Percentiles rank a stretch among this genome's conserved stretches.
Evolutionary conservation across 1,140 invertebrate species (phyloP).

Genomic region (Dryas iulia): DNA sequence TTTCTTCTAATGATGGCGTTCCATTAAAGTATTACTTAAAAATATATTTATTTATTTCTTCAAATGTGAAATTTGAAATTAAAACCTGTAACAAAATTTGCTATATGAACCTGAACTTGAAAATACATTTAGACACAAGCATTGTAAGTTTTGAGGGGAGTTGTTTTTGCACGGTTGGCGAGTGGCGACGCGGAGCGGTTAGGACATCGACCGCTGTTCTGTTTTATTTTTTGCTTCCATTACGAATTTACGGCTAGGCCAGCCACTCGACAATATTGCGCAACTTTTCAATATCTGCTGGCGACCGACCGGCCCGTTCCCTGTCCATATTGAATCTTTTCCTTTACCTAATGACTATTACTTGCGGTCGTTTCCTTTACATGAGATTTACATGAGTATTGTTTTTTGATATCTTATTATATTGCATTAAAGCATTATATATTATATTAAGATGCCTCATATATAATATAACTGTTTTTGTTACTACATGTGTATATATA

Average conservation of each 20-base stretch:
- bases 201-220: slow-evolving; percentile 50
- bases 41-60: too few relatives aligned
- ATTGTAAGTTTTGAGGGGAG: slow-evolving; percentile 35
- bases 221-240: slow-evolving; percentile 77
- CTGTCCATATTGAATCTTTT: slow-evolving; percentile 69
- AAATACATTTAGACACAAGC: slow-evolving; percentile 36
- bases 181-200: slow-evolving; percentile 47
- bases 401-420: neutral
- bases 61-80: too few relatives aligned
- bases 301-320: slow-evolving; percentile 45
- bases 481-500: too few relatives aligned
- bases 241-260: slow-evolving; percentile 73
- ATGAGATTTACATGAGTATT: neutral
- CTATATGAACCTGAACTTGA: slow-evolving; percentile 36
- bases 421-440: too few relatives aligned
- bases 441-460: too few relatives aligned
- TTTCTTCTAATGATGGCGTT: neutral
- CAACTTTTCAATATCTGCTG: slow-evolving; percentile 76
- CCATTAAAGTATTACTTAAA: too few relatives aligned
- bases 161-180: slow-evolving; percentile 58
- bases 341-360: slow-evolving; percentile 55
- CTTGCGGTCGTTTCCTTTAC: slow-evolving; percentile 13
- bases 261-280: slow-evolving; percentile 75
- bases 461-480: too few relatives aligned
- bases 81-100: neutral